phyloP scores from a whole-genome alignment of 2,888 invertebrate genomes.

The Ephialtes manifestator region DNA sequence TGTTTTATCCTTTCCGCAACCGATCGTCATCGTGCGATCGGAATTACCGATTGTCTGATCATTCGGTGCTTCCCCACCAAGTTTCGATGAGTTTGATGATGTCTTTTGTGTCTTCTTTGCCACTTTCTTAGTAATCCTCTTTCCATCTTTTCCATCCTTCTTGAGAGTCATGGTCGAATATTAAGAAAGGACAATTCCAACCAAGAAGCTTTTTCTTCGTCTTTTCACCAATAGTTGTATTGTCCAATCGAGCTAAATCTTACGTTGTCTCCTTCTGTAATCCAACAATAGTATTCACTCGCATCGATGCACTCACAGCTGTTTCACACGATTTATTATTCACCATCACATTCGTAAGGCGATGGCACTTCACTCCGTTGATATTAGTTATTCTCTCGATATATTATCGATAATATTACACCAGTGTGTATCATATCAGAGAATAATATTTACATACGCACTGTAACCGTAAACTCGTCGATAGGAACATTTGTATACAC shows the following conservation, averaged over 20 bases:
- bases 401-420: constrained; percentile 5
- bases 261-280: constrained; percentile 13
- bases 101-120: constrained; percentile 69
- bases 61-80: constrained; percentile 65
- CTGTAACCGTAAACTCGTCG: background rate
- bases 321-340: constrained; percentile 30
- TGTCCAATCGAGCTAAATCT: background rate
- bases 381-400: constrained; percentile 37
- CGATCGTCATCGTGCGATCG: constrained; percentile 64
- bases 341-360: background rate
- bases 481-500: background rate
- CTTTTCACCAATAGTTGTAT: background rate
- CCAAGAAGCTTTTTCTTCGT: background rate
- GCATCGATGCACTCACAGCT: constrained; percentile 43
- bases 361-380: constrained; percentile 45
- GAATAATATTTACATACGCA: constrained; percentile 56
- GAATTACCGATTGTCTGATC: constrained; percentile 50
- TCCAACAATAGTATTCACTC: constrained; percentile 35
- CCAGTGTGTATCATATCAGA: background rate
- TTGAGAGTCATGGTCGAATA: constrained; percentile 75
- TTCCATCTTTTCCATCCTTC: constrained; percentile 73
- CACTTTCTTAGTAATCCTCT: constrained; percentile 73
- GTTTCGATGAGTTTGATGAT: constrained; percentile 38
- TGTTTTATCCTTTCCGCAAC: constrained; percentile 66
- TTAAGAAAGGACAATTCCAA: constrained; percentile 1